Percentiles rank a stretch among this genome's conserved stretches.
phyloP scores from a whole-genome alignment of 2,797 vertebrate genomes.

The Gymnopithys bicolor region DNA sequence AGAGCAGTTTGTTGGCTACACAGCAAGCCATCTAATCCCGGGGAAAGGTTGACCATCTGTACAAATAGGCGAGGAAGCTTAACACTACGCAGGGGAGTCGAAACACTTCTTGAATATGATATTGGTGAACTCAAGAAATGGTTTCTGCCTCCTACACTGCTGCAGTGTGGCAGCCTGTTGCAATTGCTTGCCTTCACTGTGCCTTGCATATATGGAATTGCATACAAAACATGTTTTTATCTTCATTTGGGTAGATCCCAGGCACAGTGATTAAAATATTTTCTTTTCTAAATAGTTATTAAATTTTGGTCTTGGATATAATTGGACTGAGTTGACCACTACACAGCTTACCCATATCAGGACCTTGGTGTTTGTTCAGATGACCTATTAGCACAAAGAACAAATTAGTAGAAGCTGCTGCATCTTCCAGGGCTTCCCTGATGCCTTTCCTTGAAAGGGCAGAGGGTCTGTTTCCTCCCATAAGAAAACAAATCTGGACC shows the following conservation, averaged over 20 bases:
- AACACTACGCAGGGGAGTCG: background rate
- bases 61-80: constrained; percentile 21
- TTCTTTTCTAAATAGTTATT: background rate
- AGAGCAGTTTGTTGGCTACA: constrained; percentile 43
- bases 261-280: background rate
- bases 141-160: background rate
- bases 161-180: background rate
- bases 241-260: background rate
- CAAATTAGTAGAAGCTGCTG: background rate
- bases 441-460: constrained; percentile 14
- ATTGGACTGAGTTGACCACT: background rate
- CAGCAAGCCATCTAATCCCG: constrained; percentile 2
- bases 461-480: background rate
- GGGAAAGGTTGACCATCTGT: constrained; percentile 60
- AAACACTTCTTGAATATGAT: background rate
- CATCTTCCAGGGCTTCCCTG: background rate
- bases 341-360: background rate
- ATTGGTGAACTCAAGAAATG: background rate
- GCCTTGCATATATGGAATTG: background rate
- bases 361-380: constrained; percentile 1
- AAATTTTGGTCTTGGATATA: background rate
- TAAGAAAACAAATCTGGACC: constrained; percentile 2
- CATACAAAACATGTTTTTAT: background rate
- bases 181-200: background rate
- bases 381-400: background rate